Percentiles rank a stretch among this genome's conserved stretches.
phyloP scores from a whole-genome alignment of 2,113 vertebrate genomes.

The Oenanthe oenanthe region DNA sequence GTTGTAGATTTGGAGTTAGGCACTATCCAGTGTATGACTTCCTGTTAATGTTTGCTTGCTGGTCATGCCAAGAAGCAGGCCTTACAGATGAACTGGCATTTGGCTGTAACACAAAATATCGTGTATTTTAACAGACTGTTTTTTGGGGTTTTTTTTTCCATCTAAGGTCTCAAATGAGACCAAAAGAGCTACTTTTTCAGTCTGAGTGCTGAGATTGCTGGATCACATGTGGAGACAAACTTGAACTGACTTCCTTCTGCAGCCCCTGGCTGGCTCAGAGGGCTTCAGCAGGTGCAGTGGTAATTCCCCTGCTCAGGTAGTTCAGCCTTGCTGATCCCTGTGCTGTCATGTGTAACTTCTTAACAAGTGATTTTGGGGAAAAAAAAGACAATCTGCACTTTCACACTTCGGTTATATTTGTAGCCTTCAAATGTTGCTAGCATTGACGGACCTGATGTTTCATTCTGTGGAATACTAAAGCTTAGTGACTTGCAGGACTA shows the following conservation, averaged over 20 bases:
- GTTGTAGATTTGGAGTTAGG: background rate
- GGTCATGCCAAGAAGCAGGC: background rate
- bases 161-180: background rate
- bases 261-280: background rate
- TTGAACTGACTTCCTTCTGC: background rate
- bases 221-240: background rate
- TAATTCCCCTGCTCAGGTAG: background rate
- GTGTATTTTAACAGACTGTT: background rate
- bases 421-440: background rate
- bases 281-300: background rate
- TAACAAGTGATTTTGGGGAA: background rate
- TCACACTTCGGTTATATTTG: background rate
- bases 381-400: fast-evolving
- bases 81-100: background rate
- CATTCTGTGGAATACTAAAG: background rate
- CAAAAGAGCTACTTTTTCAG: background rate
- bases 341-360: background rate
- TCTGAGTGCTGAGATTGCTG: background rate
- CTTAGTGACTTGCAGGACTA: background rate
- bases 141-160: background rate
- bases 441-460: background rate
- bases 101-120: background rate
- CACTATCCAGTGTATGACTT: background rate
- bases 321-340: background rate
- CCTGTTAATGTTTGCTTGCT: background rate